Conservation (phyloP, 2,888 invertebrate species). For the Melangyna quadrimaculata region DNA sequence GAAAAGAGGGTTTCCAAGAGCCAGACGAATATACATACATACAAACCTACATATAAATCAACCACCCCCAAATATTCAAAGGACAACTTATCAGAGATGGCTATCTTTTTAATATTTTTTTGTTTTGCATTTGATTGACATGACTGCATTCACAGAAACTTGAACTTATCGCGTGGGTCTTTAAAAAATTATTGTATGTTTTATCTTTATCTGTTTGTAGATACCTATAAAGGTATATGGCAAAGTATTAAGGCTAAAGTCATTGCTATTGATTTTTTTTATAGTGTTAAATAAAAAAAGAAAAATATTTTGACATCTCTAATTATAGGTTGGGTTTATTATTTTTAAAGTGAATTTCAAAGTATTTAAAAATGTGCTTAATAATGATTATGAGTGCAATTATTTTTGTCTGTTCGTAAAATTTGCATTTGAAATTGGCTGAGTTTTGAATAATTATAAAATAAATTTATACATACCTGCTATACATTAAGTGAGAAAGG, state of each 20-base stretch:
- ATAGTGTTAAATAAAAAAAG: slow-evolving; percentile 44
- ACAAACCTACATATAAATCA: slow-evolving; percentile 6
- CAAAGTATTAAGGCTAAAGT: slow-evolving; percentile 48
- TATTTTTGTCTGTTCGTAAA: background rate
- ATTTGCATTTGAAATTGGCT: background rate
- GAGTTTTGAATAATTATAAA: no score
- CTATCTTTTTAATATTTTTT: slow-evolving; percentile 45
- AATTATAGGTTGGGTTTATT: slow-evolving; percentile 30
- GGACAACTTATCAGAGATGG: slow-evolving; percentile 37
- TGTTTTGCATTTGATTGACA: slow-evolving; percentile 39
- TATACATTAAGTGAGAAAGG: no score
- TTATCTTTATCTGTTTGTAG: background rate
- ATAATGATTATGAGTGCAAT: background rate
- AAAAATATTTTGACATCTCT: slow-evolving; percentile 53
- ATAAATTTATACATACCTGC: no score
- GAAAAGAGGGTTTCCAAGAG: background rate
- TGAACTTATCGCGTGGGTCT: slow-evolving; percentile 57
- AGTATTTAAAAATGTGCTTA: background rate
- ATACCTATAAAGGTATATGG: background rate
- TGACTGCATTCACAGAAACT: slow-evolving; percentile 62
- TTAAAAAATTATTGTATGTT: background rate
- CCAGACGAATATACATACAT: background rate
- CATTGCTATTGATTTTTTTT: slow-evolving; percentile 61
- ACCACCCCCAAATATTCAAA: slow-evolving; percentile 45
- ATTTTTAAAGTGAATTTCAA: background rate